phyloP scores from a whole-genome alignment of 2,113 vertebrate species.

The Siphamia tubifer region DNA sequence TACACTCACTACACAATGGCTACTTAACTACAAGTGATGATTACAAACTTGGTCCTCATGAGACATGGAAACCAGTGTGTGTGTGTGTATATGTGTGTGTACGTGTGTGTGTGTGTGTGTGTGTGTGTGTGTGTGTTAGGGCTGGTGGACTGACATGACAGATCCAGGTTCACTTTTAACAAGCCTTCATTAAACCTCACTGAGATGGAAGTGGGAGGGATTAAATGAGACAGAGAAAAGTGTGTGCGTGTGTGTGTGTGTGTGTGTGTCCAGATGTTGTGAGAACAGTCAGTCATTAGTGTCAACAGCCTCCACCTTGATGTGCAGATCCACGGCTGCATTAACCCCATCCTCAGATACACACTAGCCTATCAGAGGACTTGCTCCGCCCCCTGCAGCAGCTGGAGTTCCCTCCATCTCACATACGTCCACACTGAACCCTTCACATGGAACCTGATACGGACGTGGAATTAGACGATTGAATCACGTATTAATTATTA shows the following conservation, averaged over 20 bases:
- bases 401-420: background rate
- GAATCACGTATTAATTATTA: too few relatives aligned
- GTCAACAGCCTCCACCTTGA: background rate
- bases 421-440: background rate
- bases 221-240: background rate
- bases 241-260: background rate
- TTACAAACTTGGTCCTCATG: too few relatives aligned
- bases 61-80: too few relatives aligned
- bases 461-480: too few relatives aligned
- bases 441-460: too few relatives aligned
- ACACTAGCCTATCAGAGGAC: background rate
- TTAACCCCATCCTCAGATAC: background rate
- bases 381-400: constrained; percentile 7
- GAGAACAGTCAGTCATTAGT: constrained; percentile 25
- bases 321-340: constrained; percentile 6
- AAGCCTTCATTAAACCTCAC: constrained; percentile 14
- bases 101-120: too few relatives aligned
- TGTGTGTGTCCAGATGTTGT: constrained; percentile 23
- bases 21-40: too few relatives aligned
- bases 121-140: background rate
- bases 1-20: too few relatives aligned
- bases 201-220: background rate
- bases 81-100: too few relatives aligned
- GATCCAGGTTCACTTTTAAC: constrained; percentile 16
- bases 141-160: background rate